Percentiles rank a stretch among this genome's conserved stretches.
These are phyloP conservation scores for Centropus unirufus DNA, from an alignment of 2,113 vertebrate genomes.

Conservation along the genomic window DNA sequence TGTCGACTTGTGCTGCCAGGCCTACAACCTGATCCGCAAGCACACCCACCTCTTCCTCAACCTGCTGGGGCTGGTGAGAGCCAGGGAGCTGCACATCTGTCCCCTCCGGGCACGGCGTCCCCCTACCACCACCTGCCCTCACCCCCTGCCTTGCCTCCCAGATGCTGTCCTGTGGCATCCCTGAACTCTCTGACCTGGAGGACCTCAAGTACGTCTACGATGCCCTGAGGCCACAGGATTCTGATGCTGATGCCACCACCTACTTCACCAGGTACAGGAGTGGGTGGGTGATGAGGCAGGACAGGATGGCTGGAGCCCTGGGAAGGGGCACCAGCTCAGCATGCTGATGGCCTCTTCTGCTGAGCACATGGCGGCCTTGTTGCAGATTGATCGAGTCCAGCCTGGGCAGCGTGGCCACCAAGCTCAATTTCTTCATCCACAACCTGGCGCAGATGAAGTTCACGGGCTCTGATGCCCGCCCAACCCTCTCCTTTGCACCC, in stretches of 20 bases:
- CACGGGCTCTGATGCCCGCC: slow-evolving; percentile 83
- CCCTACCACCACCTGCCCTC: not conserved
- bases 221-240: slow-evolving; percentile 92
- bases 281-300: accelerated
- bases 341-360: accelerated
- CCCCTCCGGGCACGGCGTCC: accelerated
- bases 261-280: slow-evolving; percentile 91
- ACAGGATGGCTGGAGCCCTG: accelerated
- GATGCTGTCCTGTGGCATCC: slow-evolving; percentile 98
- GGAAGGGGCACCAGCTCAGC: accelerated
- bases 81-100: accelerated
- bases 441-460: slow-evolving; percentile 99
- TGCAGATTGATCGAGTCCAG: slow-evolving; percentile 95
- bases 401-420: slow-evolving; percentile 97
- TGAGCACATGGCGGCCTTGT: accelerated
- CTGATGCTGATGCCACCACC: slow-evolving; percentile 93
- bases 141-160: slow-evolving; percentile 39
- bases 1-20: slow-evolving; percentile 97
- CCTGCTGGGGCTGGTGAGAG: slow-evolving; percentile 92
- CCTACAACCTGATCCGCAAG: slow-evolving; percentile 98
- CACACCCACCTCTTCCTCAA: slow-evolving; percentile 98
- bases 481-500: slow-evolving; percentile 88
- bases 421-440: slow-evolving; percentile 99
- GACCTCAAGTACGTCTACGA: slow-evolving; percentile 97
- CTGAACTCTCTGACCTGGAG: slow-evolving; percentile 91